Conservation (phyloP, 2,797 vertebrate species). For the Loriculus beryllinus region DNA sequence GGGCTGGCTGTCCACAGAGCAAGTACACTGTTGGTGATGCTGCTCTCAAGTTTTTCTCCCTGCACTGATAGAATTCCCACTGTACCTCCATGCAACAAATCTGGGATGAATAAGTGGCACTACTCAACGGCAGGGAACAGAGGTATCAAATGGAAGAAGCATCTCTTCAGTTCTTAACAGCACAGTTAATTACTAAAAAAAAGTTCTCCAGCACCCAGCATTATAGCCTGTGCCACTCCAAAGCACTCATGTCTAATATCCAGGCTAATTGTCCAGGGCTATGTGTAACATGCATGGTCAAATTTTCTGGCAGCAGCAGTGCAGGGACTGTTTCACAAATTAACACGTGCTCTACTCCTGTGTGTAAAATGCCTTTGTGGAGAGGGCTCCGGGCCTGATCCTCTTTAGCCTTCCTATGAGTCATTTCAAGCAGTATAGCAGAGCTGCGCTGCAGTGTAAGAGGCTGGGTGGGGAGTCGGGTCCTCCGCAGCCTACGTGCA, state of each 20-base stretch:
- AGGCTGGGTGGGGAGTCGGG: not conserved
- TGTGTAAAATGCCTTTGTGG: not conserved
- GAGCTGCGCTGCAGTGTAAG: not conserved
- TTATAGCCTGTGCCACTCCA: not conserved
- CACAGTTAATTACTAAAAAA: not conserved
- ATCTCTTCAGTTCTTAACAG: not conserved
- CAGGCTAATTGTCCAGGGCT: not conserved
- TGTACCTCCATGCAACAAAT: not conserved
- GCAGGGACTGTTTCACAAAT: not conserved
- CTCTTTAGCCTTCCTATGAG: not conserved
- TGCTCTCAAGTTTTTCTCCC: not conserved
- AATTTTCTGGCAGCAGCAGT: not conserved
- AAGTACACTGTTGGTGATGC: rapidly evolving
- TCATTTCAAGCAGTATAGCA: not conserved
- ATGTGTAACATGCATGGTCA: rapidly evolving
- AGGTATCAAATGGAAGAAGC: not conserved
- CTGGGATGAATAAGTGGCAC: not conserved
- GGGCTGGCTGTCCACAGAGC: not conserved
- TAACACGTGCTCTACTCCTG: rapidly evolving
- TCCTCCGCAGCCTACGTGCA: conserved; percentile 50
- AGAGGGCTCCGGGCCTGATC: not conserved
- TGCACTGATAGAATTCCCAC: not conserved
- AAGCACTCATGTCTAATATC: rapidly evolving
- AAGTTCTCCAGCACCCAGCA: not conserved
- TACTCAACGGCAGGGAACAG: not conserved